These are phyloP conservation scores for Apamea crenata DNA, from an alignment of 2,888 invertebrate genomes.

Conservation along the genomic window DNA sequence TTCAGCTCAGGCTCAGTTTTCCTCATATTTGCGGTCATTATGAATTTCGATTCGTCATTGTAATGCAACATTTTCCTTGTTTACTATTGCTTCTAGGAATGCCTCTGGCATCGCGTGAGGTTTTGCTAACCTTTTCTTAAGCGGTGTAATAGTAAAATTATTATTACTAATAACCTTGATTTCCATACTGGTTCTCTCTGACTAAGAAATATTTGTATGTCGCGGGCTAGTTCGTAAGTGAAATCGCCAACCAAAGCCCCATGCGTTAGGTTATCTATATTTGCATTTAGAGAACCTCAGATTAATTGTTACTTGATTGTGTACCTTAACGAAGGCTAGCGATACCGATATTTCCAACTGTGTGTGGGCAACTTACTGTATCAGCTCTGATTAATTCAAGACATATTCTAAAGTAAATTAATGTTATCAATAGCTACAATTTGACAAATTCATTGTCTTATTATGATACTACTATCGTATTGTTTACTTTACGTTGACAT, in stretches of 20 bases:
- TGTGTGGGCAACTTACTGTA: slow-evolving; percentile 28
- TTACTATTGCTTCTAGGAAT: slow-evolving; percentile 58
- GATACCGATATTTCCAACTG: slow-evolving; percentile 20
- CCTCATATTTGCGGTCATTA: slow-evolving; percentile 55
- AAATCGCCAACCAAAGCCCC: slow-evolving; percentile 41
- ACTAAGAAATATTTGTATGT: slow-evolving; percentile 12
- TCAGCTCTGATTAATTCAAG: slow-evolving; percentile 25
- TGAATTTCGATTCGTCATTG: slow-evolving; percentile 61
- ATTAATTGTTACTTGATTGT: slow-evolving; percentile 48
- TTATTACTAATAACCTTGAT: slow-evolving; percentile 29
- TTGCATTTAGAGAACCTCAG: slow-evolving; percentile 33
- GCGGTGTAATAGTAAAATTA: slow-evolving; percentile 23
- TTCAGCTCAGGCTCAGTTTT: slow-evolving; percentile 36
- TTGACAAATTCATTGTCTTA: slow-evolving; percentile 23
- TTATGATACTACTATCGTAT: slow-evolving; percentile 29
- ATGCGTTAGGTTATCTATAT: slow-evolving; percentile 39
- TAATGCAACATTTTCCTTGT: slow-evolving; percentile 61
- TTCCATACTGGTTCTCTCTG: slow-evolving; percentile 2
- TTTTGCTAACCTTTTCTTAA: slow-evolving; percentile 46
- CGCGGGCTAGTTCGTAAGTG: slow-evolving; percentile 4
- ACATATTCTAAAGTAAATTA: slow-evolving; percentile 15
- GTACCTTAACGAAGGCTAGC: slow-evolving; percentile 24
- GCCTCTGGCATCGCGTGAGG: slow-evolving; percentile 46
- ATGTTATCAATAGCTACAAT: slow-evolving; percentile 35
- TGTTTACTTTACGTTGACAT: slow-evolving; percentile 46